Conservation (phyloP, 2,113 vertebrate species). For the Thamnophis sirtalis region DNA sequence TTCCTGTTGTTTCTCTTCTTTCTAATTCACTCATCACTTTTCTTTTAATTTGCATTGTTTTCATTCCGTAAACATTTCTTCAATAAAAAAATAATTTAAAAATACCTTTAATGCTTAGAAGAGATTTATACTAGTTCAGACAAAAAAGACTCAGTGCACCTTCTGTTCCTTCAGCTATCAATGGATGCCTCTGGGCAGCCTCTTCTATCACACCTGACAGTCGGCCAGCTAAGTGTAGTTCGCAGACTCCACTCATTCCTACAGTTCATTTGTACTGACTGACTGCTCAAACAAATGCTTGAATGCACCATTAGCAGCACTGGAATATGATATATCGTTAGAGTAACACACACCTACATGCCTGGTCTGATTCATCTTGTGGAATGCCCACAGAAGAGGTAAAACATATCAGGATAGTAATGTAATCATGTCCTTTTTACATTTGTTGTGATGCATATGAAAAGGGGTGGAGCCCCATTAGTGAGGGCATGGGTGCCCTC, state of each 20-base stretch:
- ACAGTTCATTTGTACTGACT: not conserved
- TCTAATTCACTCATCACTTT: not conserved
- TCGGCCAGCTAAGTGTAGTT: not conserved
- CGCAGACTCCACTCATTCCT: not conserved
- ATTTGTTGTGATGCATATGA: not conserved
- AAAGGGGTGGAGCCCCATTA: not conserved
- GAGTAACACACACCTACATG: not conserved
- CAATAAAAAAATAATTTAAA: not conserved
- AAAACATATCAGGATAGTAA: not conserved
- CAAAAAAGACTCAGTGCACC: not conserved
- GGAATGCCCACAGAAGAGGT: not conserved
- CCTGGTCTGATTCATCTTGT: not conserved
- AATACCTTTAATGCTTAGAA: not conserved
- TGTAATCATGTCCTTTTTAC: not conserved
- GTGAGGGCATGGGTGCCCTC: not conserved
- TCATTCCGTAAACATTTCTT: not conserved
- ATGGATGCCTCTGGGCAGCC: not conserved
- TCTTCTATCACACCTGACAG: not conserved
- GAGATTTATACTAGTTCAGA: not conserved
- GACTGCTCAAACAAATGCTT: not conserved
- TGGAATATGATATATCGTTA: not conserved
- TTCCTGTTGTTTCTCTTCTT: not conserved
- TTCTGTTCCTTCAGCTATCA: not conserved
- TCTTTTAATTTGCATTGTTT: not conserved
- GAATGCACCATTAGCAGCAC: not conserved